Percentiles rank a stretch among this genome's conserved stretches.
phyloP scores from a whole-genome alignment of 64 coral and sea anemone species.

The Catalaphyllia jardinei region DNA sequence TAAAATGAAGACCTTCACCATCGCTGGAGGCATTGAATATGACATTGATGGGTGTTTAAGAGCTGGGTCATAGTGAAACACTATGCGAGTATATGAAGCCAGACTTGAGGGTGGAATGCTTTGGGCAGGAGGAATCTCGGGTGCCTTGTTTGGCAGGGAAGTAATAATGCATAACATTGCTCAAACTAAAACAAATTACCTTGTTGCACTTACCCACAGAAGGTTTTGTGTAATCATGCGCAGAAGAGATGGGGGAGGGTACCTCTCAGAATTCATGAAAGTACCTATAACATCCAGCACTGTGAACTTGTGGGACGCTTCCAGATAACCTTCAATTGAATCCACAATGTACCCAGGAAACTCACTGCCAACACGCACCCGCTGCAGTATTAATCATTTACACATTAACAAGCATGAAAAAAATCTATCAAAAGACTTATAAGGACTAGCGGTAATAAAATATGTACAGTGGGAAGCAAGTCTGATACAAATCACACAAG shows the following conservation, averaged over 20 bases:
- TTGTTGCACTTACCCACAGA: constrained; percentile 15
- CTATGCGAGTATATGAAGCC: no score
- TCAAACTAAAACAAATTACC: not conserved
- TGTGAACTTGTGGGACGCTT: constrained; percentile 46
- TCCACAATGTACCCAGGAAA: constrained; percentile 37
- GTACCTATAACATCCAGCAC: constrained; percentile 12
- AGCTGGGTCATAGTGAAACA: no score
- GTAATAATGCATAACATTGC: no score
- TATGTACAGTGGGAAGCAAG: not conserved
- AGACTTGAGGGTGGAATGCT: no score
- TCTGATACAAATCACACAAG: not conserved
- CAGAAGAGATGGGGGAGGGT: constrained; percentile 22
- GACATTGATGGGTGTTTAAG: no score
- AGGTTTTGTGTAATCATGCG: constrained; percentile 38
- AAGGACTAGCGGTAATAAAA: not conserved
- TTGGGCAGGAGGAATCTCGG: no score
- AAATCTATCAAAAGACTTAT: no score
- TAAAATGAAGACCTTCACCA: no score
- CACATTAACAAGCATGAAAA: no score
- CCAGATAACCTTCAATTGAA: constrained; percentile 60
- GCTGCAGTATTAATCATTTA: not conserved
- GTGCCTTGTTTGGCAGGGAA: no score
- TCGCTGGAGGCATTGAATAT: no score
- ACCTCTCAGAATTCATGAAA: constrained; percentile 22
- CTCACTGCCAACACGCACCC: not conserved